Evolutionary conservation across 2,797 vertebrate species (phyloP).

Genomic region (Anguilla anguilla): DNA sequence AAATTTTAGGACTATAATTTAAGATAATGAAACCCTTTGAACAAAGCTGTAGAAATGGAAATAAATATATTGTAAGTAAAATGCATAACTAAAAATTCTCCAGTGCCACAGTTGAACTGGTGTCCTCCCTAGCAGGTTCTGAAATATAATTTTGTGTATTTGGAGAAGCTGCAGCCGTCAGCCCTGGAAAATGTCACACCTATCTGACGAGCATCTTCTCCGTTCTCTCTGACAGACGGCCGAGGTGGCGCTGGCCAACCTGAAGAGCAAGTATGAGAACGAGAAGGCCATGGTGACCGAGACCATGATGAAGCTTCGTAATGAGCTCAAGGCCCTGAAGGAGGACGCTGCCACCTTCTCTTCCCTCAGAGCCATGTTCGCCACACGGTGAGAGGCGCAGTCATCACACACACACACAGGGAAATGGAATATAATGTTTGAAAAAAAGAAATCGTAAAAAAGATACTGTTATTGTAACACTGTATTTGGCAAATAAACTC

Average conservation of each 20-base stretch:
- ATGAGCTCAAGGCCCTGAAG: conserved; percentile 92
- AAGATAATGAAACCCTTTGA: background rate
- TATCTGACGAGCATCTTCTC: background rate
- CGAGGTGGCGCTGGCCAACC: conserved; percentile 90
- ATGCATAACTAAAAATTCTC: background rate
- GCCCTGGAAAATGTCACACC: background rate
- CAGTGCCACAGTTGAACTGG: background rate
- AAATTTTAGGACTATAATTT: background rate
- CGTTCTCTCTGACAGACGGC: conserved; percentile 76
- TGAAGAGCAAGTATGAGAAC: conserved; percentile 97
- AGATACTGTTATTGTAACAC: too few species aligned
- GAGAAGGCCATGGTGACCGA: conserved; percentile 96
- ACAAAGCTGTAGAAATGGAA: background rate
- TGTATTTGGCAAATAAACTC: too few species aligned
- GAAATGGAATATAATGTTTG: too few species aligned
- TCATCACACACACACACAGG: background rate
- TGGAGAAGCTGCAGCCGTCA: background rate
- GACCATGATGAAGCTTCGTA: conserved; percentile 95
- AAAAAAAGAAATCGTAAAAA: too few species aligned
- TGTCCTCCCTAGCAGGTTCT: background rate
- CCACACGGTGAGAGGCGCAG: conserved; percentile 78
- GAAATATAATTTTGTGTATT: background rate
- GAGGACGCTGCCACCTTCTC: conserved; percentile 95
- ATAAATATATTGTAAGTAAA: background rate
- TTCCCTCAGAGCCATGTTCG: conserved; percentile 93